Conservation (phyloP, 1,140 invertebrate genomes). For the Globodera rostochiensis region DNA sequence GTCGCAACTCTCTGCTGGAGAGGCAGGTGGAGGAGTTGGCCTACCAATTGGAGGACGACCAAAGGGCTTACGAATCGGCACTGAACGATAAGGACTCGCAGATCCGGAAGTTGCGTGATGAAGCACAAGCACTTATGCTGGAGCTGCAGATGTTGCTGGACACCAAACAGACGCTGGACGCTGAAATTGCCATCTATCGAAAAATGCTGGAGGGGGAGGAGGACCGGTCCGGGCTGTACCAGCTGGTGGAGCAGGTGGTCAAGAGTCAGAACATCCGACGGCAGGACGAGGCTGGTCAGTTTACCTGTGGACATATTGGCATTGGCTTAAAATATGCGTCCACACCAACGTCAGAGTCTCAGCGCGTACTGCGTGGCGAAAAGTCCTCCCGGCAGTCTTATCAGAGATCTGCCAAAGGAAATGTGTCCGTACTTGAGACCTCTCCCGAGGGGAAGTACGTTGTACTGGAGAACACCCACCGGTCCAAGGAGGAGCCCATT, state of each 20-base stretch:
- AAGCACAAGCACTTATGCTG: slow-evolving; percentile 66
- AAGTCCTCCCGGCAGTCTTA: slow-evolving; percentile 70
- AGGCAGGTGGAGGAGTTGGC: slow-evolving; percentile 68
- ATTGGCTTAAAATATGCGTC: slow-evolving; percentile 16
- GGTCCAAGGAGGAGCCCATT: slow-evolving; percentile 59
- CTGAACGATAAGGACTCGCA: slow-evolving; percentile 64
- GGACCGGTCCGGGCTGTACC: slow-evolving; percentile 62
- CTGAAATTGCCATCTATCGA: slow-evolving; percentile 66
- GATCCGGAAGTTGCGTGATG: slow-evolving; percentile 64
- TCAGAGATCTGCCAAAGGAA: slow-evolving; percentile 69
- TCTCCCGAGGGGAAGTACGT: slow-evolving; percentile 42
- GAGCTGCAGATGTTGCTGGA: slow-evolving; percentile 68
- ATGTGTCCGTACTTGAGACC: slow-evolving; percentile 60
- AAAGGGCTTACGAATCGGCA: slow-evolving; percentile 61
- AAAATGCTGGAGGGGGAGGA: slow-evolving; percentile 66
- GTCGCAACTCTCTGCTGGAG: slow-evolving; percentile 69
- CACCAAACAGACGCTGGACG: slow-evolving; percentile 66
- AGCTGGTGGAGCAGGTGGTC: slow-evolving; percentile 64
- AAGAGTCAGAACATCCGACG: slow-evolving; percentile 59
- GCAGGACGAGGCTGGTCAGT: slow-evolving; percentile 55
- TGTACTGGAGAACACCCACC: slow-evolving; percentile 63
- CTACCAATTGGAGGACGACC: slow-evolving; percentile 68
- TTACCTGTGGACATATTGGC: not conserved
- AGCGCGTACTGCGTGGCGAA: slow-evolving; percentile 67
- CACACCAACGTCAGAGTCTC: slow-evolving; percentile 51